These are phyloP conservation scores for Salminus brasiliensis DNA, from an alignment of 2,113 vertebrate species.

Conservation along the genomic window DNA sequence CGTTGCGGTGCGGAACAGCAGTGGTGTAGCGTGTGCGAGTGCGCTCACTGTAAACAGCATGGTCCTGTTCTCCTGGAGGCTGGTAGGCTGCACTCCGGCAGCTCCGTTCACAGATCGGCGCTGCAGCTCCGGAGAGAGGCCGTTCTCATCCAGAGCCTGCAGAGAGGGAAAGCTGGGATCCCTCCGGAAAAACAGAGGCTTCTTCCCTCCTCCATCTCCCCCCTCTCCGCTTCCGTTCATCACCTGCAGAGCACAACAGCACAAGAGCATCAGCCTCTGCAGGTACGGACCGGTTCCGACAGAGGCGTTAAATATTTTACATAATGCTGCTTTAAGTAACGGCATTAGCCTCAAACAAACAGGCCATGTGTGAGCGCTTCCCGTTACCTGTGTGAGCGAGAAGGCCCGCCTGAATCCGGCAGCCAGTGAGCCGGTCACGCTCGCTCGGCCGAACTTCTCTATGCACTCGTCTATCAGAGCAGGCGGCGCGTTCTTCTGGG, in stretches of 20 bases:
- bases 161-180: conserved; percentile 82
- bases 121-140: conserved; percentile 82
- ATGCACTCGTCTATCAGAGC: conserved; percentile 97
- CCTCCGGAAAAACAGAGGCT: conserved; percentile 79
- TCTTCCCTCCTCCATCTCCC: conserved; percentile 53
- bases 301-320: no score
- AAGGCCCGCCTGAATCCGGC: conserved; percentile 55
- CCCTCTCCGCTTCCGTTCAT: conserved; percentile 26
- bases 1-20: no score
- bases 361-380: no score
- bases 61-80: conserved; percentile 93
- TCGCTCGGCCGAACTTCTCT: conserved; percentile 87
- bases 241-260: conserved; percentile 6
- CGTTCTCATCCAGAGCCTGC: conserved; percentile 87
- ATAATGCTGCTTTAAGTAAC: no score
- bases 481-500: conserved; percentile 93
- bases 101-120: conserved; percentile 72
- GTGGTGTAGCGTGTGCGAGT: no score
- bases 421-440: conserved; percentile 53
- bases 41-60: conserved; percentile 93
- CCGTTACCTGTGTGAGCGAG: conserved; percentile 58
- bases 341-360: no score
- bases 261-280: no score
- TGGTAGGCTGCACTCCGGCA: conserved; percentile 87
- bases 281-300: no score